Evolutionary conservation across 2,888 invertebrate species (phyloP), one percentile per base, ranked within the genome.

Genomic region (Caenorhabditis sp.): DNA sequence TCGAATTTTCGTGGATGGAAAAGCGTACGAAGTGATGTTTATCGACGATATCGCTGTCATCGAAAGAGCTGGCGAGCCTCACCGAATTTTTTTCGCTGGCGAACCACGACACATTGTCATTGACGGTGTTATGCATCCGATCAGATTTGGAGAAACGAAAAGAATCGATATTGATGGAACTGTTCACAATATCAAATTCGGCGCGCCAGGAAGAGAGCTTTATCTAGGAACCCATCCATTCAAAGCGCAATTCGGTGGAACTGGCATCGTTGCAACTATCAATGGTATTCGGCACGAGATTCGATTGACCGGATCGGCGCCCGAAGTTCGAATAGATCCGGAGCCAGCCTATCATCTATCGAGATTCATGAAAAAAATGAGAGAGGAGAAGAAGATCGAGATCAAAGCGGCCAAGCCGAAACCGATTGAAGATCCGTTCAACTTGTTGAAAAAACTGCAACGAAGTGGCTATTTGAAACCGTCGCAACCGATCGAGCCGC

Each of bases 251-350:
- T 97, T 72, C 58, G 62, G 58, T 62, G 95, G 95, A 0, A 92
- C 93, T 57, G 92, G 94, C 0, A 91, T 94, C 58, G 91, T 92
- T 1, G 92, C 95, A 12, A 92, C 93, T 54, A 91, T 97, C 49
- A 92, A 93, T 68, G 93, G 93, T 1, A 92, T 92, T 73, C 91
- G 92, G n/a, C 92, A 93, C 73, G 90, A 91, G 55, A 91, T 97
- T 0, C 92, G 93, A 84, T 90, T 99, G 10, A 93, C 93, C 83
- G 96, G 96, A 0, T 94, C 95, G 0, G 92, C 95, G 3, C 97
- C 97, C 0, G 94, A 94, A 89, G 96, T 97, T 0, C 93, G 93
- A 88, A 94, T 97, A 53, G 93, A 95, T 0, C 92, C 92, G 43
- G 89, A 89, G 1, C 92, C 92, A 81, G 91, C 94, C 31, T 92